Evolutionary conservation across 2,113 vertebrate genomes (phyloP).

Genomic region (Istiophorus platypterus): DNA sequence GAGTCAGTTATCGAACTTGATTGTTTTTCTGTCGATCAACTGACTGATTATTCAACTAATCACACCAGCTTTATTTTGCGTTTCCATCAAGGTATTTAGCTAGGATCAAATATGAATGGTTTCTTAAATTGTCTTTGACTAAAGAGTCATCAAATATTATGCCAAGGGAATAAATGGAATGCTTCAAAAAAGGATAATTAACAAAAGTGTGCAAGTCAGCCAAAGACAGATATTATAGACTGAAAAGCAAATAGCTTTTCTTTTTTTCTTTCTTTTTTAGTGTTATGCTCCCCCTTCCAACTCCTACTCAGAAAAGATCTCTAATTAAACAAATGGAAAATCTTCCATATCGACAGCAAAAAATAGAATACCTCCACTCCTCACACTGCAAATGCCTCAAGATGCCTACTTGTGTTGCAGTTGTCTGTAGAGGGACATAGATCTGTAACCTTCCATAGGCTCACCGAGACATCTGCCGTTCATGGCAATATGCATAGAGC

Average conservation of each 20-base stretch:
- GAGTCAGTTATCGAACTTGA: too few relatives aligned
- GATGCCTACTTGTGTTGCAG: constrained; percentile 25
- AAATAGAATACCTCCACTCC: constrained; percentile 45
- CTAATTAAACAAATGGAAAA: not conserved
- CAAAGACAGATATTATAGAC: not conserved
- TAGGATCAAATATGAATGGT: not conserved
- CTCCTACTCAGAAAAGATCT: not conserved
- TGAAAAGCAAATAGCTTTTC: constrained; percentile 6
- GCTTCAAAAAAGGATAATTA: constrained; percentile 12
- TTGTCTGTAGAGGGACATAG: constrained; percentile 49
- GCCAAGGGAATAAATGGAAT: not conserved
- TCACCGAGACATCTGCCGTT: constrained; percentile 78
- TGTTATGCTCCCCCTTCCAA: not conserved
- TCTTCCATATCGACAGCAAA: too few relatives aligned
- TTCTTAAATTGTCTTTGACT: constrained; percentile 5
- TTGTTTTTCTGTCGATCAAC: too few relatives aligned
- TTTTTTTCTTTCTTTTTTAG: not conserved
- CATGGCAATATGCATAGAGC: constrained; percentile 72
- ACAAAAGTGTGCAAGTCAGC: not conserved
- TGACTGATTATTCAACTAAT: too few relatives aligned
- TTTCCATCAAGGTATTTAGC: not conserved
- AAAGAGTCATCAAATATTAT: not conserved
- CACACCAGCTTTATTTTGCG: not conserved
- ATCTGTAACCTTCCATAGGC: constrained; percentile 70
- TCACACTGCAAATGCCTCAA: constrained; percentile 47